Percentiles rank a stretch among this genome's conserved stretches.
phyloP scores from a whole-genome alignment of 2,113 vertebrate genomes.

The Anolis carolinensis region DNA sequence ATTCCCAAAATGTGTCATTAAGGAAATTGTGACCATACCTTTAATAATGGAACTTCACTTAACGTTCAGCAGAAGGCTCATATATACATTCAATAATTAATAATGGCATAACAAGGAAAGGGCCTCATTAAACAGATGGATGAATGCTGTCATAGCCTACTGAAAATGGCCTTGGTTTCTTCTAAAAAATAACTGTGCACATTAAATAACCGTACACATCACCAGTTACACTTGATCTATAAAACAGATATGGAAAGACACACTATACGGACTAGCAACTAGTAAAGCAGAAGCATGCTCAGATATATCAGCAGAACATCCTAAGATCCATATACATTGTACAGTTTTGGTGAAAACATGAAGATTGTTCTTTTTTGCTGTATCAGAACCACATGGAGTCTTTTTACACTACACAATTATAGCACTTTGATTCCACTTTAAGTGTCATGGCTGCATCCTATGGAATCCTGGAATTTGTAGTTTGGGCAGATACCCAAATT shows the following conservation, averaged over 20 bases:
- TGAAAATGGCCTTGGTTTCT: neutral
- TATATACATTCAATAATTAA: conserved; percentile 3
- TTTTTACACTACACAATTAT: too few species aligned
- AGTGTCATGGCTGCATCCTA: too few species aligned
- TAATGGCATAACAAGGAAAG: neutral
- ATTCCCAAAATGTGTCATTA: neutral
- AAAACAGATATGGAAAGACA: neutral
- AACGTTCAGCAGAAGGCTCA: neutral
- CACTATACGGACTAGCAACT: neutral
- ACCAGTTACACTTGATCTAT: neutral
- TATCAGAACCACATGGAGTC: too few species aligned
- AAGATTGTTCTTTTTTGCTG: too few species aligned
- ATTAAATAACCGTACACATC: neutral
- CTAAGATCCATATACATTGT: neutral
- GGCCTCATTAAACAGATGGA: neutral
- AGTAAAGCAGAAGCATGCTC: neutral
- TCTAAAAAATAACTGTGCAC: neutral
- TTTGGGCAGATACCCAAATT: too few species aligned
- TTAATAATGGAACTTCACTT: neutral
- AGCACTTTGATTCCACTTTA: too few species aligned
- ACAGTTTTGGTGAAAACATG: neutral
- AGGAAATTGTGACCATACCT: neutral
- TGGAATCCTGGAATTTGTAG: too few species aligned
- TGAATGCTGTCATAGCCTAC: neutral
- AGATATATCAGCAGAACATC: neutral